Evolutionary conservation across 2,797 vertebrate species (phyloP), one percentile per base, ranked within the genome.

Genomic region (Ceryle rudis): DNA sequence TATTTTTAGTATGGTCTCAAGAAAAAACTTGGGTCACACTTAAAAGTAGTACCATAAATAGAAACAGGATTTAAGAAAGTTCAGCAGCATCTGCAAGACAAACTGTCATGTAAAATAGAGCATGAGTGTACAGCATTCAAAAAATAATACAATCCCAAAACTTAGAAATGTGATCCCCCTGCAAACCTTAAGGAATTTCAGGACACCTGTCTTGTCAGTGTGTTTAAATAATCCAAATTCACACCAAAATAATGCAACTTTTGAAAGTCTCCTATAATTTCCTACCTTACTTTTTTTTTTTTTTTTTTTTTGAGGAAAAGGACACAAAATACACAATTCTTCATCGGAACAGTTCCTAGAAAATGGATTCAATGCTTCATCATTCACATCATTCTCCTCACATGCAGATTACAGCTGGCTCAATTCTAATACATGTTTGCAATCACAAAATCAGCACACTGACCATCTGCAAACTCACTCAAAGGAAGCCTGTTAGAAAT

Each of bases 1-100:
- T 97, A 97, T 97, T 97, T 98, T 97, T 97, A 97, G 96, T 80
- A 95, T 73, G 49, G 86, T 86, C 95, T 95, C 83, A 84, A 96
- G 94, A 97, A 97, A 97, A 87, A 93, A 75, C 91, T 79, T 37
- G 39, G 92, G 73, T 97, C 94, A 97, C 61, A 95, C 46, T 94
- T 96, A 93, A 97, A 97, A 97, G 93, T 44, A 44, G 29, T 46
- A 64, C 75, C 84, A 95, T 83, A 97, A 97, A 98, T 92, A 96
- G 97, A 96, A 98, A 92, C 51, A 96, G 81, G 51, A 96, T 88
- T 94, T 93, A 81, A 97, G 93, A 96, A 90, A 9, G 14, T 74
- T 90, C 84, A 91, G 5, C 12, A 96, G 90, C 82, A 97, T 96
- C 93, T 97, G 91, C 75, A 95, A 96, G 95, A 96, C 62, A 89